These are phyloP conservation scores for Anolis carolinensis DNA, from an alignment of 2,113 vertebrate genomes.

Conservation along the genomic window DNA sequence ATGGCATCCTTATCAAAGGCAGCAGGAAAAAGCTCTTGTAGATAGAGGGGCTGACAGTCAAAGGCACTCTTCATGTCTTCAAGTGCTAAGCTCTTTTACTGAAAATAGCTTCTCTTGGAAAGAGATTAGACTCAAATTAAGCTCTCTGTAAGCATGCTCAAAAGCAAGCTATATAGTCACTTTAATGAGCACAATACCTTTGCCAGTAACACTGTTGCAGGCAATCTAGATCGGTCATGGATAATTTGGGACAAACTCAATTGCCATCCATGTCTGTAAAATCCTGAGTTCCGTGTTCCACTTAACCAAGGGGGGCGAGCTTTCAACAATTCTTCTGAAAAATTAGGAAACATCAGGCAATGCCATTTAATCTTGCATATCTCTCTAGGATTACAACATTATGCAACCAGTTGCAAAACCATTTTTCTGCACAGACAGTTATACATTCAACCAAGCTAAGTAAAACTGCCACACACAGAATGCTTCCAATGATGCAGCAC, in stretches of 20 bases:
- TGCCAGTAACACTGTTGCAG: slow-evolving; percentile 35
- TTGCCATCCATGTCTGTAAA: slow-evolving; percentile 25
- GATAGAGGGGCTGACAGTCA: neutral
- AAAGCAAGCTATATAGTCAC: neutral
- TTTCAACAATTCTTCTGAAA: slow-evolving; percentile 74
- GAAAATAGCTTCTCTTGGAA: neutral
- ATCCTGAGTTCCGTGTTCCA: slow-evolving; percentile 48
- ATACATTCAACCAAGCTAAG: neutral
- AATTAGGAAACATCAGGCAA: slow-evolving; percentile 15
- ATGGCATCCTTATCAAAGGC: neutral
- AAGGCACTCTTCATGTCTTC: neutral
- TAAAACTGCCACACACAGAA: neutral
- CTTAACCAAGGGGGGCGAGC: slow-evolving; percentile 76
- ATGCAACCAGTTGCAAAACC: neutral
- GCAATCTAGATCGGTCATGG: slow-evolving; percentile 19
- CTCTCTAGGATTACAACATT: neutral
- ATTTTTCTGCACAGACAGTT: neutral
- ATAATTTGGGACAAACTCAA: slow-evolving; percentile 16
- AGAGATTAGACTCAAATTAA: slow-evolving; percentile 1
- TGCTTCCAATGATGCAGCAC: neutral
- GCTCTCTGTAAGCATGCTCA: neutral
- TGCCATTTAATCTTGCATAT: neutral
- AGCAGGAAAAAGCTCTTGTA: neutral
- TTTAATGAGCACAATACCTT: slow-evolving; percentile 16
- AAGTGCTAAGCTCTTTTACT: neutral